phyloP scores from a whole-genome alignment of 2,888 invertebrate species.

The Drosophila longiperda region DNA sequence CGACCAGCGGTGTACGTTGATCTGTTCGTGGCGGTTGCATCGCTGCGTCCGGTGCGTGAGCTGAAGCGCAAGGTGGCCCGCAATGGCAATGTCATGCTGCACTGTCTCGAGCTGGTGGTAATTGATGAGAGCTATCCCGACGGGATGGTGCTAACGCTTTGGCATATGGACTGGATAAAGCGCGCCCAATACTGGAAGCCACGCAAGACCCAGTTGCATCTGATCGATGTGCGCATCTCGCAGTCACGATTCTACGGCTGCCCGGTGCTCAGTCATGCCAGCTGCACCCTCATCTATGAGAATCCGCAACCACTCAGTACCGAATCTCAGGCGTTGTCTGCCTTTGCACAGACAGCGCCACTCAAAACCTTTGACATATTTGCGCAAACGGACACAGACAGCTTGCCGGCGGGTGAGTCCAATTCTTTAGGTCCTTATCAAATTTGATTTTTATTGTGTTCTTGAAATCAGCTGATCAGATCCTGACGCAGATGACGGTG shows the following conservation, averaged over 20 bases:
- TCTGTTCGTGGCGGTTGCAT: slow-evolving; percentile 89
- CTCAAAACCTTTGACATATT: slow-evolving; percentile 55
- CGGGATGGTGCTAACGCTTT: slow-evolving; percentile 87
- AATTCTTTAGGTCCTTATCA: not conserved
- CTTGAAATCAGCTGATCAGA: slow-evolving; percentile 56
- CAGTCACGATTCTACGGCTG: slow-evolving; percentile 87
- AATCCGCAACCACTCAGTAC: slow-evolving; percentile 88
- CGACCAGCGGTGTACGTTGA: slow-evolving; percentile 85
- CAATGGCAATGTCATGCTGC: slow-evolving; percentile 63
- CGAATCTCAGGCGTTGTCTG: slow-evolving; percentile 86
- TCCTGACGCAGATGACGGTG: slow-evolving; percentile 87
- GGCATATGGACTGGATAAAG: slow-evolving; percentile 90
- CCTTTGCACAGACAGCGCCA: slow-evolving; percentile 64
- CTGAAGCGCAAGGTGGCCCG: slow-evolving; percentile 85
- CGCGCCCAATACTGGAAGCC: slow-evolving; percentile 88
- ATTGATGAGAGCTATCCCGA: slow-evolving; percentile 87
- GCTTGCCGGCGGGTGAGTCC: slow-evolving; percentile 84
- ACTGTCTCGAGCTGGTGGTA: slow-evolving; percentile 89
- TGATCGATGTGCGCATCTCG: slow-evolving; percentile 89
- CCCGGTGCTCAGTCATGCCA: slow-evolving; percentile 86
- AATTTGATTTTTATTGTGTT: not conserved
- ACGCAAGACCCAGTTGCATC: slow-evolving; percentile 89
- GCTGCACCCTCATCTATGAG: slow-evolving; percentile 89
- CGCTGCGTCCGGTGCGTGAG: slow-evolving; percentile 87
- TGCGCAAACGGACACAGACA: slow-evolving; percentile 44